A percentile compares a stretch with the other conserved stretches of the same genome.
Evolutionary conservation across 2,113 vertebrate species (phyloP).

Genomic region (Cathartes aura): DNA sequence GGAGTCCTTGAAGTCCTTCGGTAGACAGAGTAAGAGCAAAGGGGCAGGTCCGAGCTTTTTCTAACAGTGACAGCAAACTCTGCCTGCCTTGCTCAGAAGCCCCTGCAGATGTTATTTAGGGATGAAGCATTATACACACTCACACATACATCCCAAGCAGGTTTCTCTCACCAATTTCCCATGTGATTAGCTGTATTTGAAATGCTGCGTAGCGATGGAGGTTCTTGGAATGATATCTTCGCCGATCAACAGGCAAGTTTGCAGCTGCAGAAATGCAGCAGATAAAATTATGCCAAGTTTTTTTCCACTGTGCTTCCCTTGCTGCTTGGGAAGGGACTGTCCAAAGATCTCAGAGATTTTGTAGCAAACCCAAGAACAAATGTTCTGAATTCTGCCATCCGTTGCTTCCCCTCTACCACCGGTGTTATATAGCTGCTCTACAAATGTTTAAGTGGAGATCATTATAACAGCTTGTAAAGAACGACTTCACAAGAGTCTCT

Average conservation of each 20-base stretch:
- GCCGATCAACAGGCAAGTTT: neutral
- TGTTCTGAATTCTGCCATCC: neutral
- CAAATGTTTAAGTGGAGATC: neutral
- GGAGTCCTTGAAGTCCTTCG: neutral
- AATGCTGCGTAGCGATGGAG: accelerated
- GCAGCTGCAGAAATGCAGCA: neutral
- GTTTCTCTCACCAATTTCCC: neutral
- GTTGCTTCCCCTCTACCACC: neutral
- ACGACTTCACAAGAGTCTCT: neutral
- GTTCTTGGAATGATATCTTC: neutral
- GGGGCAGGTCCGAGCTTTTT: neutral
- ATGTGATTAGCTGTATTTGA: neutral
- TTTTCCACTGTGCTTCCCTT: neutral
- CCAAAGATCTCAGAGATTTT: neutral
- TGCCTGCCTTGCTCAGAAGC: neutral
- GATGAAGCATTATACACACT: neutral
- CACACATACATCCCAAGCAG: neutral
- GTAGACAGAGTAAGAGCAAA: neutral
- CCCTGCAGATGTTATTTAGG: neutral
- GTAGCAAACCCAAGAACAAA: neutral
- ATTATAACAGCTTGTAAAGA: neutral
- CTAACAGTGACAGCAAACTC: neutral
- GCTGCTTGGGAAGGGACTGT: neutral
- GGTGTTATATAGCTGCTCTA: neutral
- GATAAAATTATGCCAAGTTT: neutral